Evolutionary conservation across 2,888 invertebrate genomes (phyloP), one percentile per base, ranked within the genome.

Genomic region (Drosophila lutescens): DNA sequence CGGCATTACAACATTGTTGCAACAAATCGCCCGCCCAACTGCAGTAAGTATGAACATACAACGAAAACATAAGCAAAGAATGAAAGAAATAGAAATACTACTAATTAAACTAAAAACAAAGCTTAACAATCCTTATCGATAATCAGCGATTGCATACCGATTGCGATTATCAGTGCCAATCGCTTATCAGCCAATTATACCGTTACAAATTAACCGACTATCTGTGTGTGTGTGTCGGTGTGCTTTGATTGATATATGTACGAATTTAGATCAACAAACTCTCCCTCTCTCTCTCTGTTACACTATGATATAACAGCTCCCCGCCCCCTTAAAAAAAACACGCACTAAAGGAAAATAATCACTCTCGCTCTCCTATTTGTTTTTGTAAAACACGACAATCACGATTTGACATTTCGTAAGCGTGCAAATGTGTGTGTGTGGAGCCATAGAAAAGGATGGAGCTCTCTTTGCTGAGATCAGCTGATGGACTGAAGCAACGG

Each of bases 71-170:
- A 12, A 38, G 17, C 4, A 26, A 34, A 15, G 4, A 56, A 10
- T 34, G 10, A 44, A n/a, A 12, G 38, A 47, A 41, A 26, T 26
- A 12, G 38, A 47, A 41, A 26, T 26, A 40, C n/a, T 5, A 32
- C 38, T 34, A 54, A 17, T 15, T 4, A 20, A 54, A 56, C 7
- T 12, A 53, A 49, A 15, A 44, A 56, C 34, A 62, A 30, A 72
- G 66, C 57, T 56, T 34, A 40, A 7, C 34, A 40, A 15, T 12
- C 49, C 46, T 59, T 68, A 75, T 75, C 72, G 40, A 61, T 72
- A 69, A 69, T 69, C 53, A 60, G n/a, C 65, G 65, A 36, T 65
- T 63, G 61, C 63, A 63, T 61, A 36, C 46, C 69, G 65, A 69
- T 43, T 65, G 57, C 32, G 56, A 65, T 47, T 62, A 62, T 62